Base-by-base conservation (phyloP, 2,888 invertebrate species). In the Thereva nobilitata region DNA sequence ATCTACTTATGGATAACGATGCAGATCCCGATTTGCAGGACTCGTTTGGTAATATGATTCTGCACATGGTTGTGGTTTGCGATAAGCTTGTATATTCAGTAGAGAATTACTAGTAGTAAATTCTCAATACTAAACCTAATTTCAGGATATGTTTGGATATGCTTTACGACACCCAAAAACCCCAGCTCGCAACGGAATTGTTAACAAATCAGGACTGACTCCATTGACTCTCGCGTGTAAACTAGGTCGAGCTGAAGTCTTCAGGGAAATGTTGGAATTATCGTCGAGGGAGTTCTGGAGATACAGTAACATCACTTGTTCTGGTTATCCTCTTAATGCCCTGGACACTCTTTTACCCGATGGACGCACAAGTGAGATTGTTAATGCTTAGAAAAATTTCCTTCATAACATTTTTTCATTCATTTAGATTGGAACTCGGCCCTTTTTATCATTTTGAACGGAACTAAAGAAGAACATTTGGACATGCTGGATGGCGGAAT, bases 31-130 rank as follows among this genome's bases (percentile, higher is more conserved):
- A 99, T 79, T 85, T 89, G n/a, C 93, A 95, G 78, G 98, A 99
- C 79, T 89, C 92, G 0, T 97, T 96, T 76, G 99, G 99, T 8
- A 99, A 99, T 79, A 97, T 96, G 88, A 95, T 97, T 71, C 84
- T 99, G n/a, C 99, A 99, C 78, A 97, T 99, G 96, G 95, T 98
- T 44, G 98, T 99, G 45, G 97, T 99, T 68, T 92, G 95, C 77
- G 96, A 98, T 82, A 97, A 97, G 82, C 83, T 95, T 84, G 97
- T 96, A 81, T 82, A 83, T 76, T 40, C 44, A 7, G 34, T 55
- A 10, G 42, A 8, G 0, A n/a, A 23, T 49, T 5, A 9, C 45
- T 2, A 12, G 5, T 4, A 1, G n/a, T 23, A 9, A 37, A 5
- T 12, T 44, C 5, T 9, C 37, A 37, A 38, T n/a, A 63, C 55